Base-by-base conservation (phyloP, 2,888 invertebrate species). In the Yponomeuta evonymella region DNA sequence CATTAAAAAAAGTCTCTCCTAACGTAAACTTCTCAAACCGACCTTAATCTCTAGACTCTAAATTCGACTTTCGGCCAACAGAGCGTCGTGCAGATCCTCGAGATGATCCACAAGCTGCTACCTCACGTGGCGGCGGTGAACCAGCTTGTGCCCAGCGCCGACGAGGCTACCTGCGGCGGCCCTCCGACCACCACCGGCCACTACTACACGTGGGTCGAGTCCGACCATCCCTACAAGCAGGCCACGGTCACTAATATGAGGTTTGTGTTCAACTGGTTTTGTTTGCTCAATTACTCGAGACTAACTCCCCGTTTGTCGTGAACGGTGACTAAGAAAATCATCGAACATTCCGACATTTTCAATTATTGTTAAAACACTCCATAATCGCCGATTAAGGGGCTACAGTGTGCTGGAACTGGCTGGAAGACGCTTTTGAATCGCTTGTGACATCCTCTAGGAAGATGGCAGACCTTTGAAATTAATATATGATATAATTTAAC, bases 191-290 rank as follows among this genome's bases (percentile, higher is more conserved):
- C 97, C 43, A 97, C 97, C 1, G 96, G 97, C 73, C 95, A 96
- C 80, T 97, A 97, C 88, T 98, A 97, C 83, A 96, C 97, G 5
- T 95, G 97, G 93, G 95, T 98, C 1, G 99, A 99, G 89, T 98
- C 98, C 83, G 98, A 98, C 64, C 99, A 99, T 93, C 99, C 99
- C 0, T 99, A 99, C 87, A 97, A 97, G 85, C 96, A 97, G 64
- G 96, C 98, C 0, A 94, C 96, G 29, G 96, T 98, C 51, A 95
- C 96, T 64, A 97, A 97, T 82, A 97, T 96, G 87, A 94, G 95
- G 95, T 96, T 85, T 72, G 72, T 70, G 15, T 15, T 12, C 51
- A 10, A 51, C 51, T 6, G 51, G 12, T 51, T 51, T 51, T 23
- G 23, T 23, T 33, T 33, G 33, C 5, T 33, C 33, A 33, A 1